These are phyloP conservation scores for Quiscalus mexicanus DNA, from an alignment of 2,113 vertebrate genomes.

Conservation along the genomic window DNA sequence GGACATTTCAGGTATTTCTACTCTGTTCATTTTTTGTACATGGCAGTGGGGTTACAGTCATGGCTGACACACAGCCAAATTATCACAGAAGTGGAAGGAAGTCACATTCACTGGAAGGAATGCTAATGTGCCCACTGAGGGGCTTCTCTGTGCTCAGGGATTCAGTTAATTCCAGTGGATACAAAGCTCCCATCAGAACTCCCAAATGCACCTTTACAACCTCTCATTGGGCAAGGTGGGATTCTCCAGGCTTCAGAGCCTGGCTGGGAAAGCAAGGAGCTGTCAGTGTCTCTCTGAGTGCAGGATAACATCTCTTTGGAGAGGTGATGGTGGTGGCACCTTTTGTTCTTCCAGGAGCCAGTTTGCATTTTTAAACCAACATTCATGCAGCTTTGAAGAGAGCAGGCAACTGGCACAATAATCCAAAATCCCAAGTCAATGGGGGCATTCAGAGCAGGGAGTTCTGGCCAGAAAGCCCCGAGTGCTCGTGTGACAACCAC, in stretches of 20 bases:
- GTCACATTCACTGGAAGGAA: not conserved
- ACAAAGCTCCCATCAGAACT: not conserved
- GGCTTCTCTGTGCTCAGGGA: not conserved
- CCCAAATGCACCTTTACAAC: not conserved
- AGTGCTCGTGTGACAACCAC: not conserved
- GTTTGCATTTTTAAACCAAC: conserved; percentile 4
- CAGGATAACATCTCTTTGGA: not conserved
- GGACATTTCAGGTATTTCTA: not conserved
- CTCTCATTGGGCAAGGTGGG: not conserved
- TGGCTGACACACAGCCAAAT: not conserved
- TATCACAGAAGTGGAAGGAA: not conserved
- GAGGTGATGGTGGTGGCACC: not conserved
- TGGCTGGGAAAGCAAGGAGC: not conserved
- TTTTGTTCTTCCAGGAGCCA: not conserved
- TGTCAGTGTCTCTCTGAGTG: not conserved
- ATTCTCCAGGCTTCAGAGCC: not conserved
- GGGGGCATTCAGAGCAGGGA: not conserved
- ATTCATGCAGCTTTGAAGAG: not conserved
- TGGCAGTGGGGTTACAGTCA: not conserved
- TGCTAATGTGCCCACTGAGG: not conserved
- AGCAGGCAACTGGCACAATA: not conserved
- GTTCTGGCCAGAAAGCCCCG: not conserved
- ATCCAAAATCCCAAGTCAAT: not conserved
- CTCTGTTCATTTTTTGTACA: not conserved
- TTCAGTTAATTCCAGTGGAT: not conserved